Percentiles rank a stretch among this genome's conserved stretches.
phyloP scores from a whole-genome alignment of 2,797 vertebrate genomes.

The Cossypha caffra region DNA sequence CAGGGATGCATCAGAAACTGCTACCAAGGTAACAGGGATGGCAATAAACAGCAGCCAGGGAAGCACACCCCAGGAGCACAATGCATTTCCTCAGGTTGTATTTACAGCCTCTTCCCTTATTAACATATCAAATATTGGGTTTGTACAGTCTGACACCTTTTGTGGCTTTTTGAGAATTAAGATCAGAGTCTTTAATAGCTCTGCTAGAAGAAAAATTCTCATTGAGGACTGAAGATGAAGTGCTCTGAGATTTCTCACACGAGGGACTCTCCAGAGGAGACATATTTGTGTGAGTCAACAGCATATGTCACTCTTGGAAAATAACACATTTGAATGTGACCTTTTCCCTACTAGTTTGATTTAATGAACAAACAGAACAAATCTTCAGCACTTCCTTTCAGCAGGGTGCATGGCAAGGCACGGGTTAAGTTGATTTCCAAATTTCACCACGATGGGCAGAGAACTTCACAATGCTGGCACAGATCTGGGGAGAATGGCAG shows the following conservation, averaged over 20 bases:
- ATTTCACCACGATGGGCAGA: not conserved
- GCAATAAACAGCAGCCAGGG: not conserved
- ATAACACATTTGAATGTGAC: conserved; percentile 13
- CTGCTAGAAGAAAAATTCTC: not conserved
- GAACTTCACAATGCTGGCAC: not conserved
- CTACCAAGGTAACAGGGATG: conserved; percentile 32
- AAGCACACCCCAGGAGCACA: not conserved
- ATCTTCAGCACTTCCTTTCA: not conserved
- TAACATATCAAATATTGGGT: not conserved
- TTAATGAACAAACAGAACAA: conserved; percentile 47
- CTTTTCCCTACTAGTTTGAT: not conserved
- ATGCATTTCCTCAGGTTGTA: not conserved
- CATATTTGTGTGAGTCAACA: conserved; percentile 50
- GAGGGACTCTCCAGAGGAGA: conserved; percentile 22
- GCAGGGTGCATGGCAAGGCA: not conserved
- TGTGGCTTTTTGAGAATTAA: conserved; percentile 6
- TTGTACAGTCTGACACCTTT: not conserved
- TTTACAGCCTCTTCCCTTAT: not conserved
- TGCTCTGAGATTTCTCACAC: not conserved
- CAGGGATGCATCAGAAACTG: not conserved
- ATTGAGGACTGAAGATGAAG: conserved; percentile 4
- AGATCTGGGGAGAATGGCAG: not conserved
- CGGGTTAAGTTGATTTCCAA: conserved; percentile 7
- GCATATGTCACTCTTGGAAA: conserved; percentile 36
- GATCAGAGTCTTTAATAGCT: not conserved